phyloP scores from a whole-genome alignment of 2,113 vertebrate genomes.

The Microcebus jonahi region DNA sequence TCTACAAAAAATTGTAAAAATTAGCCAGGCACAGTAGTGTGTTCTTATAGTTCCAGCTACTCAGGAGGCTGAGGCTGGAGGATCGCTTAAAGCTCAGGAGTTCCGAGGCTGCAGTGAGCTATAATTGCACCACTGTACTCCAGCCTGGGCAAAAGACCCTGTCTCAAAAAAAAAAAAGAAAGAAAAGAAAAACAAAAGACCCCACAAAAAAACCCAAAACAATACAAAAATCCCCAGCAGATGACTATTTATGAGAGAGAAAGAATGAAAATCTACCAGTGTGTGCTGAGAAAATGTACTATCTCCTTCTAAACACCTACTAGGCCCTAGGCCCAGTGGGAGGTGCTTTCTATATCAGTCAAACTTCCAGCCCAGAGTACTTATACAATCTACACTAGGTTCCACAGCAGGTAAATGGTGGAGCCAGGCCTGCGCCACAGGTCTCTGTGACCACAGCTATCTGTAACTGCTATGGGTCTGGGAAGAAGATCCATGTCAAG shows the following conservation, averaged over 20 bases:
- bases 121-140: no score
- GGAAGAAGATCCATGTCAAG: neutral
- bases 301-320: slow-evolving; percentile 18
- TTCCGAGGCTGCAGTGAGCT: no score
- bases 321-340: neutral
- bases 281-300: neutral
- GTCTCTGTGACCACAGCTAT: neutral
- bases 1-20: no score
- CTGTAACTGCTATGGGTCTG: neutral
- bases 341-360: neutral
- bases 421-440: neutral
- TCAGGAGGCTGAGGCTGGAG: no score
- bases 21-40: no score
- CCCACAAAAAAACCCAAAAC: no score
- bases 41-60: no score
- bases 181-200: neutral
- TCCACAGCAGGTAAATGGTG: neutral
- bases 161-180: no score
- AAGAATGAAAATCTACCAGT: neutral
- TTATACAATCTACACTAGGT: neutral
- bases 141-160: no score
- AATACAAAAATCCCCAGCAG: slow-evolving; percentile 45
- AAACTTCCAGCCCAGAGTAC: neutral
- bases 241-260: neutral
- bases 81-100: no score